Conservation (phyloP, 2,113 vertebrate genomes). For the Gadus macrocephalus region DNA sequence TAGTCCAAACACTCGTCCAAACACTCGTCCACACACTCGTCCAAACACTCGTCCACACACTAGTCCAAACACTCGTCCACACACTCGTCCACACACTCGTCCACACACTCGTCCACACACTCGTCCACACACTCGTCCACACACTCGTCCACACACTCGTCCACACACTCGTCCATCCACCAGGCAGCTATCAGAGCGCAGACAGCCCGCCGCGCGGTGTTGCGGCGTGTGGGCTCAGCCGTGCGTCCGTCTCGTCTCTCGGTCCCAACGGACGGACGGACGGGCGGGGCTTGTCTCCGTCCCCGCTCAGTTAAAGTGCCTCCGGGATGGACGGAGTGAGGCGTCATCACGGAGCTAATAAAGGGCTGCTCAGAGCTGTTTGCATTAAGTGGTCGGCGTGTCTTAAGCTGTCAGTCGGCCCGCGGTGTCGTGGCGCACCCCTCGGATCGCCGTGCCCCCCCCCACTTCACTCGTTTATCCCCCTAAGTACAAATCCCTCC, state of each 20-base stretch:
- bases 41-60: too few relatives aligned
- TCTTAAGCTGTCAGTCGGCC: conserved; percentile 55
- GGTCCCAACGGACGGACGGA: too few relatives aligned
- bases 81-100: too few relatives aligned
- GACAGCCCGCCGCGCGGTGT: too few relatives aligned
- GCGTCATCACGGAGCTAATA: conserved; percentile 63
- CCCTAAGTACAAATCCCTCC: conserved; percentile 54
- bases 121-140: too few relatives aligned
- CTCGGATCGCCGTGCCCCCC: conserved; percentile 26
- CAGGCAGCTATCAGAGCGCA: too few relatives aligned
- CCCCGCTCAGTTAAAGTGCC: conserved; percentile 58
- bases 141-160: neutral
- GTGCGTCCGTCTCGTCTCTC: too few relatives aligned
- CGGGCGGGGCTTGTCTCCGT: conserved; percentile 5
- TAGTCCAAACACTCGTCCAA: too few relatives aligned
- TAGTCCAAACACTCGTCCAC: too few relatives aligned
- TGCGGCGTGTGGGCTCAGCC: too few relatives aligned
- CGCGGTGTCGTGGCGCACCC: conserved; percentile 14
- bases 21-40: too few relatives aligned
- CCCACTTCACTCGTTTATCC: conserved; percentile 44
- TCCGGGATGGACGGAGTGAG: conserved; percentile 47
- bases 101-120: too few relatives aligned
- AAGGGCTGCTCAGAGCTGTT: conserved; percentile 63
- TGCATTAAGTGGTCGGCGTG: conserved; percentile 59
- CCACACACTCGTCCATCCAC: neutral